Conservation (phyloP, 1,140 invertebrate genomes). For the Odontomachus brunneus region DNA sequence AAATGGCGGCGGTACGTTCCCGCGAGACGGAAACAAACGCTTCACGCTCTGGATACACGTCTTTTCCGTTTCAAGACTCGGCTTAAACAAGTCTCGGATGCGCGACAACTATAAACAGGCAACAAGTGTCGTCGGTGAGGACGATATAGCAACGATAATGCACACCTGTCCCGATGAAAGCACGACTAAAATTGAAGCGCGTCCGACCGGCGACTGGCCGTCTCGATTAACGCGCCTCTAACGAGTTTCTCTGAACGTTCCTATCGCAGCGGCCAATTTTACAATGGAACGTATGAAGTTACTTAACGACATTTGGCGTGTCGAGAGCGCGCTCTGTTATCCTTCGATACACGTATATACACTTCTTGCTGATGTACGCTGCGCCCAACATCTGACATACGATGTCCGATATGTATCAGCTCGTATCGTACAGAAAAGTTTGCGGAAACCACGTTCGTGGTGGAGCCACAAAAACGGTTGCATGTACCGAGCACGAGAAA, state of each 20-base stretch:
- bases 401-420: too few species aligned
- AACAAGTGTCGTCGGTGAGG: constrained; percentile 6
- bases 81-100: constrained; percentile 23
- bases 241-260: background rate
- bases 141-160: background rate
- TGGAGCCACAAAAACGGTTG: too few species aligned
- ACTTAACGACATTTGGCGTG: too few species aligned
- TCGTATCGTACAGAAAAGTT: too few species aligned
- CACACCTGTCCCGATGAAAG: background rate
- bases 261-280: background rate
- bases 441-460: too few species aligned
- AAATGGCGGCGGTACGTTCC: background rate
- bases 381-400: too few species aligned
- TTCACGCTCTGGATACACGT: constrained; percentile 54
- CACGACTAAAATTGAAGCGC: background rate
- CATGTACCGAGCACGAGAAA: too few species aligned
- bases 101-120: constrained; percentile 5
- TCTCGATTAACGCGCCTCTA: background rate
- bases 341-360: too few species aligned
- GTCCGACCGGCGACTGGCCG: background rate
- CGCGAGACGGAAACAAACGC: constrained; percentile 46
- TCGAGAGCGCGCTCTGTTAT: too few species aligned
- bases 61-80: constrained; percentile 5
- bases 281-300: too few species aligned
- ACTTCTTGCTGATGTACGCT: too few species aligned